phyloP scores from a whole-genome alignment of 2,113 vertebrate species.

The Alligator sinensis region DNA sequence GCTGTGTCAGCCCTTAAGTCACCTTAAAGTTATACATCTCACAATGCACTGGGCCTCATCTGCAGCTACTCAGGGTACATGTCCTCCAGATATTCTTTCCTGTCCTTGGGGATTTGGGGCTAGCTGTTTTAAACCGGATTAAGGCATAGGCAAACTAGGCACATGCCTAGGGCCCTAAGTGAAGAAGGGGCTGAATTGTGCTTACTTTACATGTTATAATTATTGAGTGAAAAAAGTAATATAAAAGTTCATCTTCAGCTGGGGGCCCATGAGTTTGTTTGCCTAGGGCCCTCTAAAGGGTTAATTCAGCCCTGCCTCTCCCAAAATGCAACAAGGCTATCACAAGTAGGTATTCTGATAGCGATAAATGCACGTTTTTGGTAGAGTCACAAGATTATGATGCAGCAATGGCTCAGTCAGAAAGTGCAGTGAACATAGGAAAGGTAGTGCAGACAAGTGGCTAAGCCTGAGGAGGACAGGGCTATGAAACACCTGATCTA shows the following conservation, averaged over 20 bases:
- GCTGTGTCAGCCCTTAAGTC: neutral
- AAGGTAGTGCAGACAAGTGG: neutral
- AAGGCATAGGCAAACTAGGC: too few relatives aligned
- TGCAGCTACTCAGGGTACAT: fast-evolving
- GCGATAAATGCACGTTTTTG: neutral
- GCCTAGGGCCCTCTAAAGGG: too few relatives aligned
- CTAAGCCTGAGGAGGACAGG: neutral
- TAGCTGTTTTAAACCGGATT: neutral
- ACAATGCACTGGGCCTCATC: neutral
- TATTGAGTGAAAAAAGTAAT: too few relatives aligned
- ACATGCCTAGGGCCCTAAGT: too few relatives aligned
- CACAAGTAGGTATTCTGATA: neutral
- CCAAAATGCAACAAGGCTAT: neutral
- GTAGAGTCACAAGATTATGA: neutral
- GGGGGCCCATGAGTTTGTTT: too few relatives aligned
- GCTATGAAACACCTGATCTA: neutral
- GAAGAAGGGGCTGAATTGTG: too few relatives aligned
- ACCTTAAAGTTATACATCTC: neutral
- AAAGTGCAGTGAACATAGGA: neutral
- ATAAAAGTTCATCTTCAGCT: too few relatives aligned
- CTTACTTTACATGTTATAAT: too few relatives aligned
- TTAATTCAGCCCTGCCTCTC: neutral
- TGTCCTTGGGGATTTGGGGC: neutral
- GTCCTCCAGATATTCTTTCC: neutral
- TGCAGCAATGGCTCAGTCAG: neutral